These are phyloP conservation scores for Pseudorhiza aurosa DNA, from an alignment of 30 jellyfish, hydroid and myxozoan species.

Conservation along the genomic window DNA sequence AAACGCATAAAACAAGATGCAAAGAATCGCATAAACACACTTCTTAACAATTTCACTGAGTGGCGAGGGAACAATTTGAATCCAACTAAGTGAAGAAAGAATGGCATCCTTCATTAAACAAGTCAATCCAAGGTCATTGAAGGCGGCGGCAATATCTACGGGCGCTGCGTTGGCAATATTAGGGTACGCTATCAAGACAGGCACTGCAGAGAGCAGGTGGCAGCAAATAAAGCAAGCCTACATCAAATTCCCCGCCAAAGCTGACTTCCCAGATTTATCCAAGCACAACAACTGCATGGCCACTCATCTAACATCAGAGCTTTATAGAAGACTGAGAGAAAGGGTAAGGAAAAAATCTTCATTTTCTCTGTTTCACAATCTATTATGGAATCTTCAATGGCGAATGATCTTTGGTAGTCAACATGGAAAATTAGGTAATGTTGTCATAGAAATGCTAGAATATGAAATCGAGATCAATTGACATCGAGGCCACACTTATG, in stretches of 20 bases:
- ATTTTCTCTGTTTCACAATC: no score
- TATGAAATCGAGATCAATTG: no score
- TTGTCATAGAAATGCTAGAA: slow-evolving; percentile 2
- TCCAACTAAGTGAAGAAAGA: not conserved
- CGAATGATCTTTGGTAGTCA: not conserved
- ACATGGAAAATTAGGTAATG: not conserved
- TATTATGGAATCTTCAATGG: no score
- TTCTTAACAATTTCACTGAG: not conserved
- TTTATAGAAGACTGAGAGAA: slow-evolving; percentile 32
- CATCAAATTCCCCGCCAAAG: slow-evolving; percentile 39
- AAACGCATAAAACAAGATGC: not conserved
- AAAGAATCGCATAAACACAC: not conserved
- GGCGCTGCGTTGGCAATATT: slow-evolving; percentile 16
- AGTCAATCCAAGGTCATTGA: slow-evolving; percentile 6
- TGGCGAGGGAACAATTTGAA: not conserved
- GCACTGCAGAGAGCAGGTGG: slow-evolving; percentile 44
- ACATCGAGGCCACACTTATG: no score
- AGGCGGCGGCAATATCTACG: slow-evolving; percentile 18
- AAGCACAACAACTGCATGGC: slow-evolving; percentile 74
- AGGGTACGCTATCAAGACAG: slow-evolving; percentile 34
- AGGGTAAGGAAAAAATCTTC: slow-evolving; percentile 41
- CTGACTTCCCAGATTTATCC: slow-evolving; percentile 55
- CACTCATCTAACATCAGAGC: slow-evolving; percentile 11
- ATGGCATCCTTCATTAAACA: slow-evolving; percentile 33
- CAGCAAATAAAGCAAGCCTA: slow-evolving; percentile 26